phyloP scores from a whole-genome alignment of 1,140 invertebrate genomes.

The Zaprionus lachaisei region DNA sequence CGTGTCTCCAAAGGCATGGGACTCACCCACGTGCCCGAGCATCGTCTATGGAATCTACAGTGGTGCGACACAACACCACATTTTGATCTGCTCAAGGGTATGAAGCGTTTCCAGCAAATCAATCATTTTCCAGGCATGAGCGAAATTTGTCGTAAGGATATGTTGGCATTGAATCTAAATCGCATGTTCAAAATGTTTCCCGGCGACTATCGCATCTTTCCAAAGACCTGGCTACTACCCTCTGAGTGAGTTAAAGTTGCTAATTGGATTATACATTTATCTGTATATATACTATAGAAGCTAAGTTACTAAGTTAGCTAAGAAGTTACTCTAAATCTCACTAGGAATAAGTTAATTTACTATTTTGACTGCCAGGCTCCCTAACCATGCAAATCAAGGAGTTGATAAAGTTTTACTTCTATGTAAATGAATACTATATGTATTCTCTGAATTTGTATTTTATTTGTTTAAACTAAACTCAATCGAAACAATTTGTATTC shows the following conservation, averaged over 20 bases:
- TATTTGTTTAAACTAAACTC: background rate
- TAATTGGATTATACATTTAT: background rate
- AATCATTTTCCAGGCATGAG: constrained; percentile 96
- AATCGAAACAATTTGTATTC: no score
- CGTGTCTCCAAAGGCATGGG: constrained; percentile 57
- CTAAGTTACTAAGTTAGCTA: no score
- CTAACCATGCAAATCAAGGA: background rate
- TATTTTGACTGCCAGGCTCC: background rate
- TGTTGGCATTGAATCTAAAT: constrained; percentile 93
- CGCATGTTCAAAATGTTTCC: constrained; percentile 94
- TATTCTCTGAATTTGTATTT: background rate
- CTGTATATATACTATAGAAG: background rate
- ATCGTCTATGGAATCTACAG: constrained; percentile 91
- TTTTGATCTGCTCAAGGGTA: constrained; percentile 92
- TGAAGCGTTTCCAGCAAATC: constrained; percentile 95
- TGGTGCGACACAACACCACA: constrained; percentile 94
- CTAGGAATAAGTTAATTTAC: background rate
- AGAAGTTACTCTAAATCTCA: no score
- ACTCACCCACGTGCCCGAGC: constrained; percentile 64
- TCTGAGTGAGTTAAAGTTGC: constrained; percentile 88
- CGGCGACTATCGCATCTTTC: constrained; percentile 95
- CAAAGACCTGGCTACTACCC: constrained; percentile 96
- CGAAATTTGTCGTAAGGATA: constrained; percentile 94
- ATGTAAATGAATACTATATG: no score
- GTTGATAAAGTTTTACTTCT: no score